Percentiles rank a stretch among this genome's conserved stretches.
phyloP scores from a whole-genome alignment of 2,797 vertebrate genomes.

The Dallia pectoralis region DNA sequence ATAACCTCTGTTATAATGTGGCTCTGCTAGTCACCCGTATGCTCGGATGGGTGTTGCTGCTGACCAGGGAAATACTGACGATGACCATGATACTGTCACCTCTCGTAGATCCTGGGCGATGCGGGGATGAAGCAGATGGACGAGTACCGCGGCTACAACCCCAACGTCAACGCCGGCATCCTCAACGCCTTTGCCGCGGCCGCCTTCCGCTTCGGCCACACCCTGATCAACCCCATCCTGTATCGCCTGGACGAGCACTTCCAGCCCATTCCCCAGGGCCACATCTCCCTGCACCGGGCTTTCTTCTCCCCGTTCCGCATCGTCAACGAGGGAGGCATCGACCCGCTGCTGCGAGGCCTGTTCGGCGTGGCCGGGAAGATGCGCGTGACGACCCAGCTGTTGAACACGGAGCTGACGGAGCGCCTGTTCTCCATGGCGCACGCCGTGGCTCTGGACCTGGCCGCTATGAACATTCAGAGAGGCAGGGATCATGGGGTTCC shows the following conservation, averaged over 20 bases:
- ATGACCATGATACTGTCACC: not conserved
- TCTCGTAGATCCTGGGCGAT: conserved; percentile 86
- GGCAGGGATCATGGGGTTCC: conserved; percentile 96
- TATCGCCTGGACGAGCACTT: conserved; percentile 90
- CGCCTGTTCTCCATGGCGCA: conserved; percentile 97
- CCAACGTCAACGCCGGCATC: conserved; percentile 89
- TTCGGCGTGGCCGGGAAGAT: conserved; percentile 95
- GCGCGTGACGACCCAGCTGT: conserved; percentile 88
- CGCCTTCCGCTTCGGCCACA: conserved; percentile 97
- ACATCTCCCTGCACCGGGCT: conserved; percentile 92
- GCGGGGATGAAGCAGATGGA: conserved; percentile 89
- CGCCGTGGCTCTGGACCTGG: conserved; percentile 93
- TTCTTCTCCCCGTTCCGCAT: conserved; percentile 98
- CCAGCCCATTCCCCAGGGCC: conserved; percentile 88
- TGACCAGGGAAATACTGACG: not conserved
- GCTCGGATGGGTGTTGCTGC: not conserved
- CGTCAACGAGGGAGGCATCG: conserved; percentile 96
- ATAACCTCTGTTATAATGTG: not conserved
- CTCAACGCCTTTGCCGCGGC: conserved; percentile 93
- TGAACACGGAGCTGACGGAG: conserved; percentile 96
- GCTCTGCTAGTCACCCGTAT: not conserved
- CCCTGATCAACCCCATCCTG: conserved; percentile 92
- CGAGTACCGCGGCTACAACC: conserved; percentile 86
- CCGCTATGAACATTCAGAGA: conserved; percentile 96
- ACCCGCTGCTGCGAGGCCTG: conserved; percentile 92